Conservation (phyloP, 2,797 vertebrate species). For the Xenopus petersii region DNA sequence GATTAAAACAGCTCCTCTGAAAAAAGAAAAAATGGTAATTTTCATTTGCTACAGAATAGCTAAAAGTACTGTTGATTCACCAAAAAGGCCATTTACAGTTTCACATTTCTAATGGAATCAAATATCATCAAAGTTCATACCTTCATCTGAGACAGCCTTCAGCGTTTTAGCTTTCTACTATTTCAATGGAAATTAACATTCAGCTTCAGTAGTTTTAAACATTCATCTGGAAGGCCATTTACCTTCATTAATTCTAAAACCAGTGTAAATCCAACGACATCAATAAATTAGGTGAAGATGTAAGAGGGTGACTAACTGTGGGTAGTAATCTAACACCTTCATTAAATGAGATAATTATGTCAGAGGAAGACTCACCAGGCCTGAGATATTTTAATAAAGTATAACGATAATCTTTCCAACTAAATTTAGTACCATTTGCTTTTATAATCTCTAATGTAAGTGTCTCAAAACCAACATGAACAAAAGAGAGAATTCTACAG, state of each 20-base stretch:
- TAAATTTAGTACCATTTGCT: too few species aligned
- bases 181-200: constrained; percentile 42
- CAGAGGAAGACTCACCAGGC: neutral
- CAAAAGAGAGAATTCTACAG: too few species aligned
- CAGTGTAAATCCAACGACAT: constrained; percentile 41
- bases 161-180: constrained; percentile 26
- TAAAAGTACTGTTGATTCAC: too few species aligned
- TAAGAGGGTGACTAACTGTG: constrained; percentile 43
- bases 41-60: too few species aligned
- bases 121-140: neutral
- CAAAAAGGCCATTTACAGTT: too few species aligned
- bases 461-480: too few species aligned
- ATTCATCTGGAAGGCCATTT: constrained; percentile 47
- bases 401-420: neutral
- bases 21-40: too few species aligned
- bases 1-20: too few species aligned
- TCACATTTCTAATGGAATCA: too few species aligned
- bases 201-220: constrained; percentile 42
- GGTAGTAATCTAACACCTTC: constrained; percentile 32
- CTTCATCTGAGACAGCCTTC: constrained; percentile 16
- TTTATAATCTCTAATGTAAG: too few species aligned
- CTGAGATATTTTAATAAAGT: constrained; percentile 23
- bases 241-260: constrained; percentile 45
- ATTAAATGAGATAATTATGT: constrained; percentile 42
- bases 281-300: constrained; percentile 47